A percentile compares a stretch with the other conserved stretches of the same genome.
Conservation (phyloP, 2,113 vertebrate species). For the Sinocyclocheilus maitianheensis region DNA sequence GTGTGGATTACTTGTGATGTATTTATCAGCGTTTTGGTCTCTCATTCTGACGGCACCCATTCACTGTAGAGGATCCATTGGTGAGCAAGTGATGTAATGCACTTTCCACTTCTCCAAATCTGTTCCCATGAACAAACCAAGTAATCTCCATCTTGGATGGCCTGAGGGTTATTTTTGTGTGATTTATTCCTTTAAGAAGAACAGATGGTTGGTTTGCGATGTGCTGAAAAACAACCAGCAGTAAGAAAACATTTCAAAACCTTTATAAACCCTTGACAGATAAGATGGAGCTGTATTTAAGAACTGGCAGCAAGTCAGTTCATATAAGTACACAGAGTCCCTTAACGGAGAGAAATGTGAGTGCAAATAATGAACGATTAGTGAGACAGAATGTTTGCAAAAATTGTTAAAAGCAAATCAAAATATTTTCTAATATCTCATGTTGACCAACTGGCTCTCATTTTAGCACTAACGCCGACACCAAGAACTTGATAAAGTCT, state of each 20-base stretch:
- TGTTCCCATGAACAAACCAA: neutral
- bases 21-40: neutral
- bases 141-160: neutral
- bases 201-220: neutral
- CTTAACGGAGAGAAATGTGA: neutral
- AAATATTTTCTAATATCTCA: neutral
- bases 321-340: neutral
- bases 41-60: neutral
- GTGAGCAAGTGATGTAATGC: neutral
- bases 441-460: neutral
- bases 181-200: neutral
- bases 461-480: neutral
- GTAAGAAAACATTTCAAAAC: neutral
- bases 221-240: neutral
- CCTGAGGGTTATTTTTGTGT: neutral
- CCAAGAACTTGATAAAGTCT: neutral
- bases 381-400: neutral
- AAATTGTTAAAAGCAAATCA: constrained; percentile 24
- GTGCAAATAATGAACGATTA: constrained; percentile 4
- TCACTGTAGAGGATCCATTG: neutral
- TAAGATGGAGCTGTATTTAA: constrained; percentile 2
- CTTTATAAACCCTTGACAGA: neutral
- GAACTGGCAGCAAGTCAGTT: neutral
- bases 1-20: too few relatives aligned
- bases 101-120: neutral